Base-by-base conservation (phyloP, 2,113 vertebrate genomes). In the Apteryx owenii region DNA sequence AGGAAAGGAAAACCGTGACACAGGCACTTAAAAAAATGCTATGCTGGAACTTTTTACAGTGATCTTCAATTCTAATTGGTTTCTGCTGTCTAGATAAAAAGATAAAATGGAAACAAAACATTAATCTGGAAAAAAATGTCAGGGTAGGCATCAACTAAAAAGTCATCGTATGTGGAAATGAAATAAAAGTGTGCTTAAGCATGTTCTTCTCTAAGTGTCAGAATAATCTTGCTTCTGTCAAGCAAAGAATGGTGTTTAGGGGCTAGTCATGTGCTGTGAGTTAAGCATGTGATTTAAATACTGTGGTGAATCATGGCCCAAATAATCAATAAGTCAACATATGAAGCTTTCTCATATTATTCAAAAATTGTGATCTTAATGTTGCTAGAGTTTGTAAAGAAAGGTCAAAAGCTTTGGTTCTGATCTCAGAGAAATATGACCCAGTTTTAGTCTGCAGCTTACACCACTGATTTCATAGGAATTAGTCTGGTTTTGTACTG, bases 251-350 rank as follows among this genome's bases (percentile, higher is more conserved):
- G 31, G 50, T 80, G 10, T 73, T n/a, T 85, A 70, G 21, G 62
- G 40, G 36, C 2, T 2, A 69, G 28, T 89, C 66, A 66, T 72
- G 23, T 90, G 71, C 86, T 95, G 94, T 2, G 8, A 82, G 66
- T 92, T 89, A 94, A 89, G 68, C 36, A 18, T 76, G 46, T 92
- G 62, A 89, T 95, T 82, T 80, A 80, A 94, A 72, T 92, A 70
- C 48, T 93, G 83, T 12, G 26, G 44, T 36, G 48, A 84, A 88
- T 88, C 19, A 31, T 26, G 50, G 36, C 51, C 51, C 38, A 54
- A 73, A 18, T 38, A 51, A 40, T 28, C 77, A 86, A 5, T 88
- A 88, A 82, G 31, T n/a, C 68, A 83, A 85, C 48, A 87, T 82
- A 38, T 81, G 69, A 92, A 86, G 29, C 65, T 88, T 88, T 86